Conservation (phyloP, 2,888 invertebrate species). For the Apeira syringaria region DNA sequence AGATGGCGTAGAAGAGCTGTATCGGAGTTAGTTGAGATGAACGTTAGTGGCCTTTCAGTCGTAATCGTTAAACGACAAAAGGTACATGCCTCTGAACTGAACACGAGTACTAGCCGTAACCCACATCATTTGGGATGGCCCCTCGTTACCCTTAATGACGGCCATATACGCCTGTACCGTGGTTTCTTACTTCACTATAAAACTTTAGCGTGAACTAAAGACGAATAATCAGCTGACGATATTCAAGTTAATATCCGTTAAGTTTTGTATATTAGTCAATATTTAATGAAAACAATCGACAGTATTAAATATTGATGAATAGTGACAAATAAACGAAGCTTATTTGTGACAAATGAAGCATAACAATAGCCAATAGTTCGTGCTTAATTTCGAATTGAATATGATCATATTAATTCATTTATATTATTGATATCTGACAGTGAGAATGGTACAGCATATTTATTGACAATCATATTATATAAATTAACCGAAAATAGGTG, state of each 20-base stretch:
- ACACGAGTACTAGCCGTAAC: conserved; percentile 51
- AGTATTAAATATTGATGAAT: conserved; percentile 27
- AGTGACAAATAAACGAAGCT: conserved; percentile 27
- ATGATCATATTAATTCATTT: conserved; percentile 19
- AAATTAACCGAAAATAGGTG: conserved; percentile 11
- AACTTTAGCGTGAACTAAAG: conserved; percentile 37
- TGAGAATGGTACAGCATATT: conserved; percentile 36
- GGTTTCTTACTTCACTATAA: conserved; percentile 44
- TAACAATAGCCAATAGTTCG: conserved; percentile 25
- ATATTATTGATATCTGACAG: conserved; percentile 23
- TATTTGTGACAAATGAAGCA: conserved; percentile 26
- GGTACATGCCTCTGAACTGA: conserved; percentile 50
- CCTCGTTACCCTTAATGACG: conserved; percentile 61
- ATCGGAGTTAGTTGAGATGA: conserved; percentile 55
- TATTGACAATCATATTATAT: conserved; percentile 4
- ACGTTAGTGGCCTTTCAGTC: conserved; percentile 50
- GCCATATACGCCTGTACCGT: conserved; percentile 59
- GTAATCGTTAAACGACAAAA: conserved; percentile 59
- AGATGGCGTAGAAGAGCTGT: conserved; percentile 49
- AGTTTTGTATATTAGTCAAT: neutral
- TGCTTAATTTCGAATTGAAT: conserved; percentile 27
- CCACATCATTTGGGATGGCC: conserved; percentile 56
- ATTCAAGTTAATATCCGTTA: neutral
- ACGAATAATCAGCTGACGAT: conserved; percentile 22
- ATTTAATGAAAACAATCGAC: conserved; percentile 8